Evolutionary conservation across 2,888 invertebrate genomes (phyloP).

Genomic region (Petrolisthes cinctipes): DNA sequence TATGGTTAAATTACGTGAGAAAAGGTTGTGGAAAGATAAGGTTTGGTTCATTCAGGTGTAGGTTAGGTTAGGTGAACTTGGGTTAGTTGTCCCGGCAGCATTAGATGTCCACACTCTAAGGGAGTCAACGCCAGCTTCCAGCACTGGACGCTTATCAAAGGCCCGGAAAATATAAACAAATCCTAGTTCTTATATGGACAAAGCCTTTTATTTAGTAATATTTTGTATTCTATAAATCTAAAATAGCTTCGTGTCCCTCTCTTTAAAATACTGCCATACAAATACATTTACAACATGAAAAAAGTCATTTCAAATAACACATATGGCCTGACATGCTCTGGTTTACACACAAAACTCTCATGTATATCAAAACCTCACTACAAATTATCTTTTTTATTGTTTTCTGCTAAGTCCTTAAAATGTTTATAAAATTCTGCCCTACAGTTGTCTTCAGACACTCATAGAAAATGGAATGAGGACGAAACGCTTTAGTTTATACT

Average conservation of each 20-base stretch:
- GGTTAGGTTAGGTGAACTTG: too few relatives aligned
- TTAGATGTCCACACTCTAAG: too few relatives aligned
- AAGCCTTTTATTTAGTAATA: slow-evolving; percentile 10
- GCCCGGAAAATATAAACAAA: slow-evolving; percentile 4
- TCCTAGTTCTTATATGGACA: not conserved
- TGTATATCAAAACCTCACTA: not conserved
- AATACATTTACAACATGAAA: not conserved
- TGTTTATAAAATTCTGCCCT: slow-evolving; percentile 12
- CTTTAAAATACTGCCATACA: slow-evolving; percentile 10
- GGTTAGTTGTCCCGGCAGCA: too few relatives aligned
- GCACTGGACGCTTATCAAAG: not conserved
- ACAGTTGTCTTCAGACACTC: not conserved
- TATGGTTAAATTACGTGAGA: too few relatives aligned
- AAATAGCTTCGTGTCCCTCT: slow-evolving; percentile 2
- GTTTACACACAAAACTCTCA: slow-evolving; percentile 2
- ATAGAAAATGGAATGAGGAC: slow-evolving; percentile 18
- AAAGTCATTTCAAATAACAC: not conserved
- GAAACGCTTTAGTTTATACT: slow-evolving; percentile 1
- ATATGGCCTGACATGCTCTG: not conserved
- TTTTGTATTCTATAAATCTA: not conserved
- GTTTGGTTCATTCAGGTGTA: too few relatives aligned
- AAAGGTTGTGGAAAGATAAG: too few relatives aligned
- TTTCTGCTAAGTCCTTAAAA: not conserved
- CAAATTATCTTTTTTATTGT: slow-evolving; percentile 1
- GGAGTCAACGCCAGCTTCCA: not conserved